Base-by-base conservation (phyloP, 2,113 vertebrate genomes). In the Corythaeola cristata region DNA sequence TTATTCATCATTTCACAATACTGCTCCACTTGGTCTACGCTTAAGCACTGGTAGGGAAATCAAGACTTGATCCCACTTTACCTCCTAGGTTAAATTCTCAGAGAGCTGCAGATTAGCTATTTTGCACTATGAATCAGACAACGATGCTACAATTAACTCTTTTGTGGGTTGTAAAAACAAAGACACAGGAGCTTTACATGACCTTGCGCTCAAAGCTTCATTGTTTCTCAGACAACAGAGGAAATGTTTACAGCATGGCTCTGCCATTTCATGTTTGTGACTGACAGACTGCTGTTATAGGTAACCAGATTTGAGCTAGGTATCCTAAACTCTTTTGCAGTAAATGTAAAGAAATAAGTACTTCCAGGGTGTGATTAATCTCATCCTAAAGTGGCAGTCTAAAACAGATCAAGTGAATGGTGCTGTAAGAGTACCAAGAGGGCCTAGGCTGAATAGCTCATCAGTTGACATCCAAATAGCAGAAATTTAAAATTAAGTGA, bases 11-110 rank as follows among this genome's bases (percentile, higher is more conserved):
- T 69, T 76, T 88, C 76, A 49, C 37, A 18, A n/a, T 69, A 39
- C 24, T 60, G 8, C 11, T 52, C 17, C 0, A 0, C 37, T 67
- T 77, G 27, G 9, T 69, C 39, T 86, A 12, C 55, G 15, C 24
- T 83, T 92, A 45, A 45, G 19, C 20, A 37, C 12, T 50, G 18
- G 47, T 52, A 71, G 9, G 55, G 28, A 79, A 88, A 88, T 80
- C 9, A 52, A 63, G 41, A 62, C 50, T 66, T 41, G 27, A 60
- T 71, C 30, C 3, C 16, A 69, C 28, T 66, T 84, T 59, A 33
- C 35, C 6, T 79, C n/a, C 5, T 27, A 32, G 28, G 7, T 75
- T 73, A 91, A 80, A 77, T 79, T 21, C 63, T 66, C 28, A 74
- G 53, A 50, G 44, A 90, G 52, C 26, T 83, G 6, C 41, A 58